Conservation (phyloP, 2,113 vertebrate species). For the Actenoides lindsayi region DNA sequence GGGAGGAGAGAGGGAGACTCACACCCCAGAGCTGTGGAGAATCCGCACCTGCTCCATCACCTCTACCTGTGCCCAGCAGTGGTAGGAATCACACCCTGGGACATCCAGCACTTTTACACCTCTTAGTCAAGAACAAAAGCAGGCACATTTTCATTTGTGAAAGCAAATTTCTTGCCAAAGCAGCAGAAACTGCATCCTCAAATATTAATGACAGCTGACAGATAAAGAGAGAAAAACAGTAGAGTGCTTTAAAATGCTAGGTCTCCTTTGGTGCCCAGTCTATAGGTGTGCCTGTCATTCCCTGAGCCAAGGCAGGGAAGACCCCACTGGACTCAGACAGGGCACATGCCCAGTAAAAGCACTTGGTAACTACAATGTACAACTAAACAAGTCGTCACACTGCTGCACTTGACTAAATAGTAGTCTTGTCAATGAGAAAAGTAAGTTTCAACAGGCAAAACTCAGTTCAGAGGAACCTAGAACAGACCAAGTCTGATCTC, state of each 20-base stretch:
- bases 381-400: background rate
- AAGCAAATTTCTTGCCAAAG: background rate
- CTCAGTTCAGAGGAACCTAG: background rate
- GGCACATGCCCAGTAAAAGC: background rate
- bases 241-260: background rate
- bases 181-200: background rate
- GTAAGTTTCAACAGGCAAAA: background rate
- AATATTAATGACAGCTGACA: background rate
- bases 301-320: background rate
- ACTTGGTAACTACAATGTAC: background rate
- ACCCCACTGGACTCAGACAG: background rate
- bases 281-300: background rate
- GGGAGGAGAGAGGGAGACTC: background rate
- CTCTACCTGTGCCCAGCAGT: background rate
- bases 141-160: background rate
- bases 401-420: background rate
- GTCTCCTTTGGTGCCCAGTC: background rate
- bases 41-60: background rate
- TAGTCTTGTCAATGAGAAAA: background rate
- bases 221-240: background rate
- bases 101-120: background rate
- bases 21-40: background rate
- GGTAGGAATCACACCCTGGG: fast-evolving
- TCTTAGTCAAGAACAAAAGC: constrained; percentile 5
- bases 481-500: background rate